Conservation (phyloP, 1,140 invertebrate genomes). For the Coptotermes formosanus region DNA sequence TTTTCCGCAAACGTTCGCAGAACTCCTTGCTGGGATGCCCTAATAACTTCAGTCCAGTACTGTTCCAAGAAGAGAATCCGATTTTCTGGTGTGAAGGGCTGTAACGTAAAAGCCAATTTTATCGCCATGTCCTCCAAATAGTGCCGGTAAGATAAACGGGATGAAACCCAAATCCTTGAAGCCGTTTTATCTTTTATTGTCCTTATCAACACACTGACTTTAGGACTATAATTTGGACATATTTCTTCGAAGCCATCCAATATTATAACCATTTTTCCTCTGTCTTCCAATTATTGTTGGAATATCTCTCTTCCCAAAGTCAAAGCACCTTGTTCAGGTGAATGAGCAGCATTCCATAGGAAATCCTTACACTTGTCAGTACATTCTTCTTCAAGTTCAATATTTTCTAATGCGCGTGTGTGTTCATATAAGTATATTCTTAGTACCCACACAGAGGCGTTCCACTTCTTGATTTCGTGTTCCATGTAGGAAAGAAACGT, state of each 20-base stretch:
- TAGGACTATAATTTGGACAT: neutral
- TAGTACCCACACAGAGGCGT: neutral
- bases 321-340: neutral
- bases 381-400: neutral
- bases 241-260: neutral
- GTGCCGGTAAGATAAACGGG: neutral
- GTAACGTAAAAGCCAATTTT: neutral
- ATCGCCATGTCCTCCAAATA: neutral
- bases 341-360: neutral
- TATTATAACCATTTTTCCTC: too few species aligned
- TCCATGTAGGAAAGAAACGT: neutral
- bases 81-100: neutral
- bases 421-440: neutral
- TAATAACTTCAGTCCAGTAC: neutral
- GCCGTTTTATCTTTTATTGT: neutral
- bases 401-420: neutral
- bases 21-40: neutral
- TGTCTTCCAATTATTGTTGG: neutral
- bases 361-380: neutral
- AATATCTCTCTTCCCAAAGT: neutral
- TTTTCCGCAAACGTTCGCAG: neutral
- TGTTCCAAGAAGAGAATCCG: neutral
- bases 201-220: neutral
- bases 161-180: neutral
- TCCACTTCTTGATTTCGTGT: neutral